phyloP scores from a whole-genome alignment of 1,140 invertebrate genomes.

The Drosophila pruinosa region DNA sequence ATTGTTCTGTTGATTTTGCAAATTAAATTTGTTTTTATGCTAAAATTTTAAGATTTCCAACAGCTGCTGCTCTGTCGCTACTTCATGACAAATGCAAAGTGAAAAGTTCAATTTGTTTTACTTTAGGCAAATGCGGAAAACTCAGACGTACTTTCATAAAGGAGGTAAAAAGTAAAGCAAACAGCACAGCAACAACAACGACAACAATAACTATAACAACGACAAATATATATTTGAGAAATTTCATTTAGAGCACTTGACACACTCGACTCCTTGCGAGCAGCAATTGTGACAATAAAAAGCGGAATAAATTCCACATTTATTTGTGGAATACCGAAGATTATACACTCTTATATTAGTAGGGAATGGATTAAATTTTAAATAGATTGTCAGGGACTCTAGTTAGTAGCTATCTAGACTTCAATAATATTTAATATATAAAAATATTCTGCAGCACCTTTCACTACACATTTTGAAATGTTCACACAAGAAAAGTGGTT shows the following conservation, averaged over 20 bases:
- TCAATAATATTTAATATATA: too few relatives aligned
- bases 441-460: too few relatives aligned
- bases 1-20: slow-evolving; percentile 18
- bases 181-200: slow-evolving; percentile 2
- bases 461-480: too few relatives aligned
- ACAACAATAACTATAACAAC: background rate
- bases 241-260: slow-evolving; percentile 37
- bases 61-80: slow-evolving; percentile 8
- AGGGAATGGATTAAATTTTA: background rate
- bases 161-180: slow-evolving; percentile 26
- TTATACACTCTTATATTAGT: background rate
- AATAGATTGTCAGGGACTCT: background rate
- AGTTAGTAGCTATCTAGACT: too few relatives aligned
- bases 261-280: slow-evolving; percentile 16
- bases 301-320: background rate
- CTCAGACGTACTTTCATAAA: slow-evolving; percentile 11
- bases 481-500: too few relatives aligned
- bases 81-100: slow-evolving; percentile 37
- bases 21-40: slow-evolving; percentile 36
- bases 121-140: slow-evolving; percentile 6
- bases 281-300: slow-evolving; percentile 6
- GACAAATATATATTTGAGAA: slow-evolving; percentile 31
- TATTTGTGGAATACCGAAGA: background rate
- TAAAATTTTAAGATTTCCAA: slow-evolving; percentile 40
- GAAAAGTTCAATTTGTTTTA: slow-evolving; percentile 57